Percentiles rank a stretch among this genome's conserved stretches.
Conservation (phyloP, 2,797 vertebrate genomes). For the Argentina silus region DNA sequence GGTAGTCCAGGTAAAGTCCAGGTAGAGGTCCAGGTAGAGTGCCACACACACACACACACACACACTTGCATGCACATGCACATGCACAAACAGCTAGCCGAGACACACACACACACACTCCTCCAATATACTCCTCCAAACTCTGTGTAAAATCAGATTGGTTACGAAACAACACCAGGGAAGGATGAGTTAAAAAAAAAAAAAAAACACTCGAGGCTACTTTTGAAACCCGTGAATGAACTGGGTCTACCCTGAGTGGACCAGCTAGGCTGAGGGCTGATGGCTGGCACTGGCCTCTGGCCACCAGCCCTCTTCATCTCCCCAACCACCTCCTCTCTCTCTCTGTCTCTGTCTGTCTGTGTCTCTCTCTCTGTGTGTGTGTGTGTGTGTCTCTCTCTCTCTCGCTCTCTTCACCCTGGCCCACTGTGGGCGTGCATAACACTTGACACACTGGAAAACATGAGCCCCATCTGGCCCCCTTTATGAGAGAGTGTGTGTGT, state of each 20-base stretch:
- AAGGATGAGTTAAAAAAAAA: background rate
- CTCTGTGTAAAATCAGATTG: too few species aligned
- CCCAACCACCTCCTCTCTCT: too few species aligned
- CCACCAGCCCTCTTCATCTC: background rate
- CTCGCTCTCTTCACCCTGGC: background rate
- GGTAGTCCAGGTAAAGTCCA: constrained; percentile 21
- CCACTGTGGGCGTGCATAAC: constrained; percentile 41
- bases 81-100: too few species aligned
- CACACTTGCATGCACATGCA: background rate
- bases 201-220: background rate
- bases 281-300: background rate
- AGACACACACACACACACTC: too few species aligned
- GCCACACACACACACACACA: background rate
- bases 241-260: background rate
- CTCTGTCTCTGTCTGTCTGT: background rate
- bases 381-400: background rate
- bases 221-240: too few species aligned
- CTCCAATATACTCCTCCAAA: too few species aligned
- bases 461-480: constrained; percentile 12
- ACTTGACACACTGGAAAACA: constrained; percentile 39
- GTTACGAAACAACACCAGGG: too few species aligned
- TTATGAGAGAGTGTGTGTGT: constrained; percentile 20
- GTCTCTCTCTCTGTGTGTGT: background rate
- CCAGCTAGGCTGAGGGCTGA: background rate
- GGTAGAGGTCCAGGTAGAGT: constrained; percentile 21